Evolutionary conservation across 1,140 invertebrate genomes (phyloP), one percentile per base, ranked within the genome.

Genomic region (Scaptomyza pallida): DNA sequence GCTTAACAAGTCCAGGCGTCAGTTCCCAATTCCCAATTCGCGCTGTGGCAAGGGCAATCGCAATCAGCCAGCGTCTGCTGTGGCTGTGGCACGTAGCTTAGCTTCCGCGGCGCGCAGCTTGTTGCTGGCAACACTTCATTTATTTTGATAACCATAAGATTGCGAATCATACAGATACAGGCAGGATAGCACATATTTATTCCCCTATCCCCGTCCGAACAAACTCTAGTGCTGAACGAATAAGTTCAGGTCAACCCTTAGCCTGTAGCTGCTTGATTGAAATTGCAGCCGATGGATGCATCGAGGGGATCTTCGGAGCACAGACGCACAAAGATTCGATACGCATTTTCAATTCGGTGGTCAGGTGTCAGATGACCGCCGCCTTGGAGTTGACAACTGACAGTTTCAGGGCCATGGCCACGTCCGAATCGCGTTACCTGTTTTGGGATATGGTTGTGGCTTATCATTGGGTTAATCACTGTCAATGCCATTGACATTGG

Each of bases 81-180:
- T 45, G 70, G 48, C 71, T 54, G 26, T 30, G 56, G 79, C 80
- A 85, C 80, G 80, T 79, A 83, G 55, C 54, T 47, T 47, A 56
- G 81, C 81, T 85, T 80, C 69, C 81, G 81, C 81, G 70, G 61
- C 75, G 68, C 67, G 60, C 68, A 85, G 79, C 72, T 85, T 76
- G 80, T 85, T 79, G 75, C 75, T 73, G 59, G 74, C 75, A 86
- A 86, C 82, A 89, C 83, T 88, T 88, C 83, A 88, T 88, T 88
- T 89, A 88, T 82, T 88, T 82, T 88, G 83, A 88, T 88, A 88
- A 89, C 75, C 82, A 86, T 88, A 86, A 86, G 82, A 86, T 86
- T 86, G 81, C 81, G 76, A 86, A 80, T 80, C 77, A 82, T 68
- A 69, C 40, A 57, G 16, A 9, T 33, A 57, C 15, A 35, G 40